These are phyloP conservation scores for Cebus imitator DNA, from an alignment of 2,113 vertebrate species.

Conservation along the genomic window DNA sequence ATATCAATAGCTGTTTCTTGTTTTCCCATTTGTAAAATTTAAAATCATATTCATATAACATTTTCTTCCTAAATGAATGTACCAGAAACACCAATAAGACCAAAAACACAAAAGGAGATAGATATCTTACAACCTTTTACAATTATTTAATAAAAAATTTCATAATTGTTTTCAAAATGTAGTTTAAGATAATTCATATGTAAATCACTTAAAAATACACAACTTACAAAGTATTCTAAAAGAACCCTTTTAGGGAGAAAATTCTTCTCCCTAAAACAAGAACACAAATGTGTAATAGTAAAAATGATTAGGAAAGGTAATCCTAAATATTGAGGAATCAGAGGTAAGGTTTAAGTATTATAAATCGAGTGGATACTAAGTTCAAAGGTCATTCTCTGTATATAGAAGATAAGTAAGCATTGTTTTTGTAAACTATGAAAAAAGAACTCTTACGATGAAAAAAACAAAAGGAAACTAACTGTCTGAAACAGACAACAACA, in stretches of 20 bases:
- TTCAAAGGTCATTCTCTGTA: conserved; percentile 3
- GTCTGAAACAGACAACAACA: background rate
- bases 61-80: background rate
- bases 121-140: background rate
- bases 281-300: background rate
- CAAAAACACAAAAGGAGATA: background rate
- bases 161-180: conserved; percentile 16
- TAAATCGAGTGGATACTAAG: background rate
- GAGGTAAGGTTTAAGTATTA: background rate
- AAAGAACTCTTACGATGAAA: background rate
- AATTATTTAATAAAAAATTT: conserved; percentile 1
- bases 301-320: background rate
- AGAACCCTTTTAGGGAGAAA: background rate
- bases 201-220: background rate
- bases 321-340: background rate
- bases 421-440: background rate
- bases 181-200: background rate
- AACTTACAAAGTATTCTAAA: background rate
- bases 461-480: background rate
- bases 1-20: background rate
- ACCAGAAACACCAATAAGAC: background rate
- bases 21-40: background rate
- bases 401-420: background rate
- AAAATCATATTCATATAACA: background rate
- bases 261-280: background rate